Evolutionary conservation across 2,797 vertebrate species (phyloP).

Genomic region (Acanthiza pusilla): DNA sequence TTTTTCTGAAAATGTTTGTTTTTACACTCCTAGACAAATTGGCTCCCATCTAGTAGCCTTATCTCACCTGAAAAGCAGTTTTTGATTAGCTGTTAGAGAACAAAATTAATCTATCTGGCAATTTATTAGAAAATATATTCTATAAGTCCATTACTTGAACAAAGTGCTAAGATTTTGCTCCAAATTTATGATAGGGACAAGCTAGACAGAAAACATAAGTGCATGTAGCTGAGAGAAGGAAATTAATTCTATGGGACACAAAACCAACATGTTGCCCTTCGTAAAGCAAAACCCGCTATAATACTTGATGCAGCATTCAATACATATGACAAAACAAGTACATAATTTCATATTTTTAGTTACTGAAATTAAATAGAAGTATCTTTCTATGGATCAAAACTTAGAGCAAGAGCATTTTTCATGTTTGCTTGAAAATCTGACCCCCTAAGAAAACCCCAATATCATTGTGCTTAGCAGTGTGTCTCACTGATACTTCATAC

Average conservation of each 20-base stretch:
- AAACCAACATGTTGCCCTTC: neutral
- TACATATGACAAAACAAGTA: neutral
- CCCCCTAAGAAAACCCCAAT: neutral
- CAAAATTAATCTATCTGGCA: neutral
- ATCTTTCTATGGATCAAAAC: neutral
- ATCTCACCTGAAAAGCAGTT: neutral
- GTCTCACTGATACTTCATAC: neutral
- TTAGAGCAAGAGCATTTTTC: neutral
- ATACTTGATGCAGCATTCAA: neutral
- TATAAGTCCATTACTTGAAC: neutral
- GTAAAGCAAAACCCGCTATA: neutral
- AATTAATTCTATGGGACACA: neutral
- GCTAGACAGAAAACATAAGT: neutral
- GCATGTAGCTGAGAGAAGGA: neutral
- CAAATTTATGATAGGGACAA: neutral
- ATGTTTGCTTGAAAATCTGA: neutral
- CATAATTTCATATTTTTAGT: neutral
- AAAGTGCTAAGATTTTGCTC: neutral
- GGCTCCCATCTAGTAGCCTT: neutral
- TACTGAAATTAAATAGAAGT: neutral
- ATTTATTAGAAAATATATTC: neutral
- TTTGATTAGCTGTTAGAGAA: neutral
- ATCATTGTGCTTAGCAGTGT: neutral
- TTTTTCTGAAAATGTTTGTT: rapidly evolving
- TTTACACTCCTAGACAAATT: neutral